Percentiles rank a stretch among this genome's conserved stretches.
Evolutionary conservation across 1,140 invertebrate genomes (phyloP).

Genomic region (Apis dorsata): DNA sequence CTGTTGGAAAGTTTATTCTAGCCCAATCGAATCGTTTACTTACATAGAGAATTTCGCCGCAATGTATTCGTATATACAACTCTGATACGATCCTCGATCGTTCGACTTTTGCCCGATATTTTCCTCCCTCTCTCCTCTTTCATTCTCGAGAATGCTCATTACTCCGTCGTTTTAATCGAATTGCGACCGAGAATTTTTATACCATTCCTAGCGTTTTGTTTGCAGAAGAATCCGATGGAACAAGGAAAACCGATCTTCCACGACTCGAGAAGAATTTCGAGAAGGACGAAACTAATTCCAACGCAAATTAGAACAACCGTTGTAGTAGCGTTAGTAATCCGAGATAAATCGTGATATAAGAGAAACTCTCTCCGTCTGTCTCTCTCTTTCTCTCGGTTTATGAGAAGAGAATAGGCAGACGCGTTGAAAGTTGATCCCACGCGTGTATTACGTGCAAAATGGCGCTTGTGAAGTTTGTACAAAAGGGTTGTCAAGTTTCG

Average conservation of each 20-base stretch:
- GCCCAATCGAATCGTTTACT: background rate
- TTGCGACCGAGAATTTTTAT: background rate
- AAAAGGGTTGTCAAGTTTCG: slow-evolving; percentile 25
- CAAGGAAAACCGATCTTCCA: background rate
- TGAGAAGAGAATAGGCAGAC: too few relatives aligned
- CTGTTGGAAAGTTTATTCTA: slow-evolving; percentile 29
- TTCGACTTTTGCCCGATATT: background rate
- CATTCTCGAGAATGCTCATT: background rate
- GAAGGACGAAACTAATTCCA: slow-evolving; percentile 11
- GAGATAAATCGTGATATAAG: slow-evolving; percentile 4
- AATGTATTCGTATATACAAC: slow-evolving; percentile 1
- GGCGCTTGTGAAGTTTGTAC: too few relatives aligned
- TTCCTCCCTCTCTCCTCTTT: background rate
- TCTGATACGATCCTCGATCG: slow-evolving; percentile 1
- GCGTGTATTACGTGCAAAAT: too few relatives aligned
- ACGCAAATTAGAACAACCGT: slow-evolving; percentile 5
- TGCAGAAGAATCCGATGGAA: background rate
- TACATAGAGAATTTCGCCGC: slow-evolving; percentile 13
- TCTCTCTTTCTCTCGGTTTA: background rate
- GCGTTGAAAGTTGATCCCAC: too few relatives aligned
- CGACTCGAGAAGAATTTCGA: too few relatives aligned
- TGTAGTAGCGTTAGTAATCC: background rate
- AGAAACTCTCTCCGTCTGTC: background rate
- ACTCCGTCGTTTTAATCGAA: background rate
- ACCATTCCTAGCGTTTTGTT: background rate